Base-by-base conservation (phyloP, 2,113 vertebrate species). In the Scomber scombrus region DNA sequence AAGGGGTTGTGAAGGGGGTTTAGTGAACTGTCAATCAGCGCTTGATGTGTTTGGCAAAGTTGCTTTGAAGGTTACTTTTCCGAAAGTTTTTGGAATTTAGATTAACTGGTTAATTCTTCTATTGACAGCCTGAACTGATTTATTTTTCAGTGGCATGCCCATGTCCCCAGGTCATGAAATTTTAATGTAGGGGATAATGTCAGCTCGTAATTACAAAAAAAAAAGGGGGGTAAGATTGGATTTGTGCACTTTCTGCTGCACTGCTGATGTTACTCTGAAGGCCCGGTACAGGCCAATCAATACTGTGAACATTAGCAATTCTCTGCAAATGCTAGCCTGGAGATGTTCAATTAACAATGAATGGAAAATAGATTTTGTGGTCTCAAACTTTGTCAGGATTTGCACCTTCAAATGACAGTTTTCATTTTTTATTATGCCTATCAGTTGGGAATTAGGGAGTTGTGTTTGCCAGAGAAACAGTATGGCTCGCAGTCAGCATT, bases 171-270 rank as follows among this genome's bases (percentile, higher is more conserved):
- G 85, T 89, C 80, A 90, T 90, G 88, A 89, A 85, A 86, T 80
- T 78, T 90, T 90, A 85, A 92, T 87, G 84, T 75, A 29, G 78
- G 54, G 79, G 85, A 87, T 89, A 85, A 88, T 90, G 89, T 88
- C 84, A 81, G 64, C 19, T 67, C 6, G 64, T 87, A 89, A 91
- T 90, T 89, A 85, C 64, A 50, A 40, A 43, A 50, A 15, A 26
- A 26, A 26, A 26, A 26, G 1, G 12, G 61, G 9, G 52, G 34
- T 12, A 52, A 79, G 71, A 86, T 86, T 87, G 86, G 83, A 91
- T 93, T 80, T 79, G 81, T 78, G 73, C 71, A 52, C 75, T 71
- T 78, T 80, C 56, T 76, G 76, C 77, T 77, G 65, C 15, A 2
- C 52, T 71, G 76, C 74, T 55, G 82, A 49, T 71, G 84, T 85